phyloP scores from a whole-genome alignment of 2,113 vertebrate genomes.

The Apodemus speciosus region DNA sequence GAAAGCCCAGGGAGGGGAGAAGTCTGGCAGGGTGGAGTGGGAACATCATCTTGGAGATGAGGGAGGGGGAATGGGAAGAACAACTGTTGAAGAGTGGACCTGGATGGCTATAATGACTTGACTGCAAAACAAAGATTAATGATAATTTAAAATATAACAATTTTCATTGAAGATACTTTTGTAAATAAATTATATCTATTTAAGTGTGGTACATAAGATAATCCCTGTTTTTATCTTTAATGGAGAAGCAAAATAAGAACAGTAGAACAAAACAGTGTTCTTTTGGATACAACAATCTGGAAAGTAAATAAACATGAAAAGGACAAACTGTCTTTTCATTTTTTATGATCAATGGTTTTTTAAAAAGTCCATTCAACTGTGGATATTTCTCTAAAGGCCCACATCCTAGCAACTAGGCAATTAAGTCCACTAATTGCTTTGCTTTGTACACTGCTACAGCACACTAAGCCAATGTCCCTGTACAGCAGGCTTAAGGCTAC shows the following conservation, averaged over 20 bases:
- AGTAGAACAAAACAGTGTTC: not conserved
- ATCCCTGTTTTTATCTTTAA: not conserved
- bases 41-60: too few relatives aligned
- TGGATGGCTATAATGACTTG: too few relatives aligned
- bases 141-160: too few relatives aligned
- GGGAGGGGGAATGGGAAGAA: too few relatives aligned
- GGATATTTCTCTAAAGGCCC: conserved; percentile 48
- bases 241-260: not conserved
- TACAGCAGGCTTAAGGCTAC: not conserved
- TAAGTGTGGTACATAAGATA: too few relatives aligned
- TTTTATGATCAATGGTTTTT: conserved; percentile 51
- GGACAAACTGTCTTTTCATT: conserved; percentile 65
- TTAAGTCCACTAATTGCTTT: conserved; percentile 39
- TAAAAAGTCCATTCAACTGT: conserved; percentile 45
- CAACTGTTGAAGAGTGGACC: too few relatives aligned
- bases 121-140: too few relatives aligned
- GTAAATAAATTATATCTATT: not conserved
- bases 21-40: too few relatives aligned
- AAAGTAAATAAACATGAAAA: conserved; percentile 58
- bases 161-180: too few relatives aligned
- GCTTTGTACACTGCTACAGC: conserved; percentile 54
- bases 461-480: not conserved
- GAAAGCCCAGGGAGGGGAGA: too few relatives aligned
- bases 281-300: conserved; percentile 65
- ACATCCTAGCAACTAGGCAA: conserved; percentile 54